Evolutionary conservation across 2,888 invertebrate species (phyloP).

Genomic region (Baronia brevicornis): DNA sequence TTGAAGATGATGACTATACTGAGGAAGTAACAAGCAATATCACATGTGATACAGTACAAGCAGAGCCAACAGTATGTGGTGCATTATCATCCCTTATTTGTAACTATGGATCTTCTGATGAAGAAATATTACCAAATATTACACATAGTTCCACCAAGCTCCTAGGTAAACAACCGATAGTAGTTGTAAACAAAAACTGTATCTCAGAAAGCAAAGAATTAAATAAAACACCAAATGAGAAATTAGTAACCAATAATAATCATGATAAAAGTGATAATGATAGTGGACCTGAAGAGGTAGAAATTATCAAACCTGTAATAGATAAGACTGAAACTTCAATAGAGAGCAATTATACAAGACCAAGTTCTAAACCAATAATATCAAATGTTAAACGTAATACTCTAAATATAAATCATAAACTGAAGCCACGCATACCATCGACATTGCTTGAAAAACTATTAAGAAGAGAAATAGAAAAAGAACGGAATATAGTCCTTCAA

Average conservation of each 20-base stretch:
- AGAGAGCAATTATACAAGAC: constrained; percentile 17
- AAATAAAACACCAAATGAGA: constrained; percentile 1
- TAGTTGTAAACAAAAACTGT: constrained; percentile 14
- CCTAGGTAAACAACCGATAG: constrained; percentile 1
- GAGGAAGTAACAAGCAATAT: constrained; percentile 11
- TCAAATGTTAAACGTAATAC: constrained; percentile 18
- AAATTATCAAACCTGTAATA: constrained; percentile 35
- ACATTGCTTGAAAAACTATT: constrained; percentile 83
- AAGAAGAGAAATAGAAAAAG: constrained; percentile 86
- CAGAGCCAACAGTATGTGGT: constrained; percentile 55
- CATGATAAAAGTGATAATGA: constrained; percentile 40
- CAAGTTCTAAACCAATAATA: constrained; percentile 21
- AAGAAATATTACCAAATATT: constrained; percentile 33
- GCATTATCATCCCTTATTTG: constrained; percentile 74
- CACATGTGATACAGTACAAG: constrained; percentile 11
- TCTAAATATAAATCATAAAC: constrained; percentile 18
- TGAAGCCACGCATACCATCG: constrained; percentile 47
- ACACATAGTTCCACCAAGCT: no score
- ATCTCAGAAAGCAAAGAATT: background rate
- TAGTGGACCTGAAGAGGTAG: constrained; percentile 68
- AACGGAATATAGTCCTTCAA: constrained; percentile 90
- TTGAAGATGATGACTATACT: constrained; percentile 53
- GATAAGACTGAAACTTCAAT: constrained; percentile 16
- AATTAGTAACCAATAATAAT: constrained; percentile 1
- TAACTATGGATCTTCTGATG: constrained; percentile 74